Evolutionary conservation across 2,113 vertebrate genomes (phyloP), one percentile per base, ranked within the genome.

Genomic region (rabbit (Oryctolagus cuniculus)): DNA sequence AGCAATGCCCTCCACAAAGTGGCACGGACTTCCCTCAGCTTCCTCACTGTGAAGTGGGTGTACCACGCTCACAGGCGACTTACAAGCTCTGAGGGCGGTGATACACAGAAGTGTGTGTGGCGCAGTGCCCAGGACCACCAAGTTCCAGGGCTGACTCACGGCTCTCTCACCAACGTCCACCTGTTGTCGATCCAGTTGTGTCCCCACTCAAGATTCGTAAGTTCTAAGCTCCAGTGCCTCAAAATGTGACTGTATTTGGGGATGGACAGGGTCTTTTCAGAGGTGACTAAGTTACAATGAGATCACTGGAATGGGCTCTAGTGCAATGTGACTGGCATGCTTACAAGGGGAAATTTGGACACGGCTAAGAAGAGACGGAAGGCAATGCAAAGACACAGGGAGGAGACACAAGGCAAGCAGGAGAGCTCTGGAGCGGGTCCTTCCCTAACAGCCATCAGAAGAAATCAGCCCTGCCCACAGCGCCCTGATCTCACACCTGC

Each of bases 271-370:
- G 38, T 72, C 63, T 83, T 88, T 89, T 70, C 6, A 29, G 9
- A 88, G 63, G 63, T 83, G 38, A 74, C 51, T 38, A 73, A 67
- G 49, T 85, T 69, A 89, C 85, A 89, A 81, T 75, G n/a, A 96
- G 61, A 17, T 53, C 38, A n/a, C 84, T 66, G 79, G 73, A 38
- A 36, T 16, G 11, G 12, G 44, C 15, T 49, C 2, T 53, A 70
- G 44, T 75, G 4, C 36, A 79, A 22, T 64, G 10, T 53, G 55
- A 21, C 44, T 8, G 19, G 19, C 51, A 19, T 49, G 9, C 31
- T 58, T 72, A n/a, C 27, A 87, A 51, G 49, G 44, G 44, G 44
- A 44, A 44, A 44, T 44, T 44, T 44, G 44, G 44, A 44, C 44
- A 44, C 5, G 44, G 44, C 6, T 44, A 44, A 44, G 38, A 38